Conservation (phyloP, 2,113 vertebrate genomes). For the Anthoscopus minutus region DNA sequence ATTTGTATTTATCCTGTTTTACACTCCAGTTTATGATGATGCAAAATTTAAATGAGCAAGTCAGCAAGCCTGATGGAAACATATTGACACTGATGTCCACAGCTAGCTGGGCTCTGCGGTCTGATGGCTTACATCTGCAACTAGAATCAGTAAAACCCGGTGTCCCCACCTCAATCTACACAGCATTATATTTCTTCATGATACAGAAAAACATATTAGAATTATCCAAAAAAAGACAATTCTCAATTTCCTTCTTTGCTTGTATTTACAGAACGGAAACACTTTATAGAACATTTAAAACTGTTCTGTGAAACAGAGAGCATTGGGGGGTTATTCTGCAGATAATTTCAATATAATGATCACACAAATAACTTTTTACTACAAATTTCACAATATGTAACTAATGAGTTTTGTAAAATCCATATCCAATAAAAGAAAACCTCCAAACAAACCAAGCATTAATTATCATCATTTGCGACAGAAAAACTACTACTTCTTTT, state of each 20-base stretch:
- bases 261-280: not conserved
- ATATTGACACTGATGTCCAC: not conserved
- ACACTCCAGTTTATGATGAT: not conserved
- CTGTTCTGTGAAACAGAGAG: not conserved
- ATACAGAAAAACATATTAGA: not conserved
- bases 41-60: not conserved
- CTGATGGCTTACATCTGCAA: not conserved
- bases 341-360: not conserved
- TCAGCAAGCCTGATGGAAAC: not conserved
- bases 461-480: not conserved
- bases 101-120: not conserved
- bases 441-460: not conserved
- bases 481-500: not conserved
- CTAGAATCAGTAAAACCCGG: not conserved
- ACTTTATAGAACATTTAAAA: not conserved
- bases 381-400: not conserved
- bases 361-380: not conserved
- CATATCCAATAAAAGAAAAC: not conserved
- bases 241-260: rapidly evolving
- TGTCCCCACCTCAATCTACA: not conserved
- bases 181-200: not conserved
- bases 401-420: not conserved
- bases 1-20: not conserved
- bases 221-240: not conserved
- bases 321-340: not conserved